Conservation (phyloP, 2,797 vertebrate species). For the Discoglossus pictus region DNA sequence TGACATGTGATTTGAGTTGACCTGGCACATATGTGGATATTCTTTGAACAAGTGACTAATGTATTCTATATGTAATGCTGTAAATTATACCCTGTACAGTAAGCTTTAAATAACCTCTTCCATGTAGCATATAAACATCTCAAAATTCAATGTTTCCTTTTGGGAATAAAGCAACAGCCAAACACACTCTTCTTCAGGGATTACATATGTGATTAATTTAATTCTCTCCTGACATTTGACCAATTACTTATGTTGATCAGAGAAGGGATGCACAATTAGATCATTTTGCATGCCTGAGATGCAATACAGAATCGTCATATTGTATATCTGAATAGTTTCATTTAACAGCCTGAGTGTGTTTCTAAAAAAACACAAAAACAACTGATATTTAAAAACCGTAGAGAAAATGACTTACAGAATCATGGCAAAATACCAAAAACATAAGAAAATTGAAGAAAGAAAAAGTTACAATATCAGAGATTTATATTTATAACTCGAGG, state of each 20-base stretch:
- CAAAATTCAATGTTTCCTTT: constrained; percentile 47
- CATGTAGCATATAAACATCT: constrained; percentile 30
- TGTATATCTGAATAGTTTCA: too few species aligned
- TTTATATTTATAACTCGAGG: too few species aligned
- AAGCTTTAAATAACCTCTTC: constrained; percentile 52
- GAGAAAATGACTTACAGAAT: too few species aligned
- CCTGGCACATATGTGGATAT: constrained; percentile 34
- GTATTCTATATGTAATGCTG: constrained; percentile 25
- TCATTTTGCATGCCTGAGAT: constrained; percentile 34
- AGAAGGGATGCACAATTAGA: constrained; percentile 49
- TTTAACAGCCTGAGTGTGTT: too few species aligned
- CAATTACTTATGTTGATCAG: constrained; percentile 45
- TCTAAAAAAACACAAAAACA: too few species aligned
- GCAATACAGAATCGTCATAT: constrained; percentile 7
- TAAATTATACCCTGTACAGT: constrained; percentile 43
- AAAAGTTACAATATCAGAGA: too few species aligned
- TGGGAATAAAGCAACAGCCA: constrained; percentile 47
- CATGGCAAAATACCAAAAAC: too few species aligned
- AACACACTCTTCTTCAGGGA: constrained; percentile 33
- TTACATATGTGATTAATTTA: constrained; percentile 48
- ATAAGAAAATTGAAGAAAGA: too few species aligned
- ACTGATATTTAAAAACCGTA: too few species aligned
- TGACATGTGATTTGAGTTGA: constrained; percentile 48
- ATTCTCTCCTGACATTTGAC: constrained; percentile 48
- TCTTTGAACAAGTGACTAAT: constrained; percentile 50